These are phyloP conservation scores for Borostomias antarcticus DNA, from an alignment of 2,797 vertebrate genomes.

Conservation along the genomic window DNA sequence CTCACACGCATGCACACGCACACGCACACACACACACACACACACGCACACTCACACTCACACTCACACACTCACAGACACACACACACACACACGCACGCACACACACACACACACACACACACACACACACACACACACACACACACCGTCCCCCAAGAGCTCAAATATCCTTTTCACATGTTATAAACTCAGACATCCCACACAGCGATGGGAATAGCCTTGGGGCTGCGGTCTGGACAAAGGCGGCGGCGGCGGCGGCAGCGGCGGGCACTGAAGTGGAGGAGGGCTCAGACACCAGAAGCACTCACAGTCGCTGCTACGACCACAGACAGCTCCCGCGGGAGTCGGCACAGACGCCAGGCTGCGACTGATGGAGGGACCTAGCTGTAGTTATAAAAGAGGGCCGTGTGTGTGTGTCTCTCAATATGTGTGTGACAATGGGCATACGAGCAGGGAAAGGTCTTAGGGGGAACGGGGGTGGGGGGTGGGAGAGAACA, in stretches of 20 bases:
- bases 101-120: neutral
- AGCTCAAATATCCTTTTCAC: constrained; percentile 1
- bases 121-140: neutral
- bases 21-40: constrained; percentile 13
- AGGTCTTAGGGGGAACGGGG: neutral
- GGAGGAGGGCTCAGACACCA: constrained; percentile 7
- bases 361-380: neutral
- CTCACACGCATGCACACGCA: constrained; percentile 9
- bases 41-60: constrained; percentile 12
- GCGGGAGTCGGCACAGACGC: neutral
- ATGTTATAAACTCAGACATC: no score
- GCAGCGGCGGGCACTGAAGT: constrained; percentile 15
- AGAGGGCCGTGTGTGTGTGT: neutral
- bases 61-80: no score
- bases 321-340: neutral
- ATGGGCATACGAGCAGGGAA: neutral
- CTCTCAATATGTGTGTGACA: neutral
- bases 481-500: neutral
- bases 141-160: constrained; percentile 32
- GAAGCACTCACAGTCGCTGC: neutral
- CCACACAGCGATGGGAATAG: no score
- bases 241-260: no score
- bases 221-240: no score
- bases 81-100: neutral
- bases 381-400: neutral